A percentile compares a stretch with the other conserved stretches of the same genome.
phyloP scores from a whole-genome alignment of 2,113 vertebrate species.

The Typhlomys cinereus region DNA sequence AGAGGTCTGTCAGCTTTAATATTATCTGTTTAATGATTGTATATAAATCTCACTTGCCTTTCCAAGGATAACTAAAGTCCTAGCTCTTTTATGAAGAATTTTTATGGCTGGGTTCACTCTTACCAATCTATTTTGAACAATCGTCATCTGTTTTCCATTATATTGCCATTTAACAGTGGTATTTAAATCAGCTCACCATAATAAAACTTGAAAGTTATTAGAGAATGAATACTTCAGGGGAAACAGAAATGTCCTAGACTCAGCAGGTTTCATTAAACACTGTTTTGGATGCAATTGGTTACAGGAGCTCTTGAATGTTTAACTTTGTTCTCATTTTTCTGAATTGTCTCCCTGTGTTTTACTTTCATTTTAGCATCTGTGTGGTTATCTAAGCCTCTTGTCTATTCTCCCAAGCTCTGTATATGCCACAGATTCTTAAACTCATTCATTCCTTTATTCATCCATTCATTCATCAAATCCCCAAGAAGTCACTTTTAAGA shows the following conservation, averaged over 20 bases:
- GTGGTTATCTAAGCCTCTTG: not conserved
- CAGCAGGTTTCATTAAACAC: not conserved
- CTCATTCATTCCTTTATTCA: not conserved
- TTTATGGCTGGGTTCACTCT: not conserved
- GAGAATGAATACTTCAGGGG: not conserved
- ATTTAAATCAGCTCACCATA: not conserved
- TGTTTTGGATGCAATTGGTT: not conserved
- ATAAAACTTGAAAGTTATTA: conserved; percentile 42
- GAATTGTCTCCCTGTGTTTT: not conserved
- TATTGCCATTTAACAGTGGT: not conserved
- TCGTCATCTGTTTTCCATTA: conserved; percentile 23
- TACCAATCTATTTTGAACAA: not conserved
- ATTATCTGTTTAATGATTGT: not conserved
- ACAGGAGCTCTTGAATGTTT: not conserved
- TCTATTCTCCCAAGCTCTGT: not conserved
- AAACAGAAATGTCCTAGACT: conserved; percentile 36
- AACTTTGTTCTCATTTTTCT: not conserved
- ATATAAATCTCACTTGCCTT: not conserved
- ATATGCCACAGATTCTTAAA: not conserved
- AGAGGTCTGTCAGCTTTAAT: not conserved
- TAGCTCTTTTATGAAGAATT: not conserved
- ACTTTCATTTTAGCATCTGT: conserved; percentile 17
- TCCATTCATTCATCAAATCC: not conserved
- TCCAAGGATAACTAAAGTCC: not conserved
- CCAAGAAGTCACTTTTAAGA: not conserved